phyloP scores from a whole-genome alignment of 2,888 invertebrate genomes.

The Omphaloscelis lunosa region DNA sequence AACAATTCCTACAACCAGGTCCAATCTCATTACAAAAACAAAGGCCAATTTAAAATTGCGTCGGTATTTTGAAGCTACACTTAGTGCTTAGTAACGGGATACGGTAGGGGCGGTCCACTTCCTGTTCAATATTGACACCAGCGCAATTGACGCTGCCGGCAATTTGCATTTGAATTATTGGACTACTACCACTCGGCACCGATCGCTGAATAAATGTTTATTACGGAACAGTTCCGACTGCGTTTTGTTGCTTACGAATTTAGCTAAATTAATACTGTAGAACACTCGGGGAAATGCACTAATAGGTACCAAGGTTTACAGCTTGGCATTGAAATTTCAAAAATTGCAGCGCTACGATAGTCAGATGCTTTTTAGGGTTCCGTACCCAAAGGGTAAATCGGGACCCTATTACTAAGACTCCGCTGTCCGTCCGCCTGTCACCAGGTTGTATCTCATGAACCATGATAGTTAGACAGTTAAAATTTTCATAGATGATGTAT shows the following conservation, averaged over 20 bases:
- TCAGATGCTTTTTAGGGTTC: too few species aligned
- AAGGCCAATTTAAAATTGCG: slow-evolving; percentile 37
- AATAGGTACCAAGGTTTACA: background rate
- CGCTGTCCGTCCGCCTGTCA: too few species aligned
- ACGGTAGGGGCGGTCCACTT: slow-evolving; percentile 54
- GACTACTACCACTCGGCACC: slow-evolving; percentile 57
- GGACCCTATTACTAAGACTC: too few species aligned
- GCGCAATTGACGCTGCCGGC: slow-evolving; percentile 64
- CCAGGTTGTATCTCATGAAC: too few species aligned
- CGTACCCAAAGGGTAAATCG: too few species aligned
- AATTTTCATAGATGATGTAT: too few species aligned
- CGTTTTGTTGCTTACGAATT: slow-evolving; percentile 24
- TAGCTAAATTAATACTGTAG: slow-evolving; percentile 8
- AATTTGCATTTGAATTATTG: slow-evolving; percentile 75
- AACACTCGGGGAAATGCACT: background rate
- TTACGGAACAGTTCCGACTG: slow-evolving; percentile 46
- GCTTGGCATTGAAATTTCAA: too few species aligned
- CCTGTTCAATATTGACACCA: slow-evolving; percentile 71
- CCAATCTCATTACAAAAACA: slow-evolving; percentile 46
- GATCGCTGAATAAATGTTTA: slow-evolving; percentile 67
- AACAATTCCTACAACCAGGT: slow-evolving; percentile 12
- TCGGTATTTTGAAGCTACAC: slow-evolving; percentile 34
- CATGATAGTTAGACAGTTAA: too few species aligned
- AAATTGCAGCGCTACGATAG: background rate
- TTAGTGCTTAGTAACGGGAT: slow-evolving; percentile 57